Percentiles rank a stretch among this genome's conserved stretches.
Evolutionary conservation across 2,113 vertebrate species (phyloP).

Genomic region (Mormyrus lacerda): DNA sequence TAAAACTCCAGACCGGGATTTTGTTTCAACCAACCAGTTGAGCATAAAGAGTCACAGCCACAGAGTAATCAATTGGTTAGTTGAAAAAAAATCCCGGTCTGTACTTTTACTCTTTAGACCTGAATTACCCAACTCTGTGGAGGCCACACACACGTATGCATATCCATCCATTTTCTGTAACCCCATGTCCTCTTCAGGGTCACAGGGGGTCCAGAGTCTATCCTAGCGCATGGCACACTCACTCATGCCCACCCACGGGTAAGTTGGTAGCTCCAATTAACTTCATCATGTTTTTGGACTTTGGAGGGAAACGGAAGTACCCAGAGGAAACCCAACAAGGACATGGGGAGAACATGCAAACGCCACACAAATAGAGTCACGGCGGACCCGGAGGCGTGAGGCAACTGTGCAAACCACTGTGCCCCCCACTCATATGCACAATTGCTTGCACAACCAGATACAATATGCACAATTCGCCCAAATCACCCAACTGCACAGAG

Average conservation of each 20-base stretch:
- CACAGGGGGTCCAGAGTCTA: neutral
- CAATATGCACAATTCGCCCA: neutral
- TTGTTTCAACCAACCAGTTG: too few species aligned
- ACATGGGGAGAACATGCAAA: neutral
- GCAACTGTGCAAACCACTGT: neutral
- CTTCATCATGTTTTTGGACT: neutral
- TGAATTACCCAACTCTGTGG: too few species aligned
- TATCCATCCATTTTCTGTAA: neutral
- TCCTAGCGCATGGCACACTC: neutral
- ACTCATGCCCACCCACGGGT: neutral
- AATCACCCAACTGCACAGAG: neutral
- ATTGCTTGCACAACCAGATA: neutral
- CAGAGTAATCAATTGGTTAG: too few species aligned
- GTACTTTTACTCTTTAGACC: too few species aligned
- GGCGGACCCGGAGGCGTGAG: neutral
- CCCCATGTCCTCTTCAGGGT: neutral
- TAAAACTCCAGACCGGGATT: too few species aligned
- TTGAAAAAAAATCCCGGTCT: too few species aligned
- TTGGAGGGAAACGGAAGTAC: neutral
- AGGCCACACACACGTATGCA: neutral
- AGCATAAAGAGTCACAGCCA: too few species aligned
- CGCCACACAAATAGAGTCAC: neutral
- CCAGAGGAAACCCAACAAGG: neutral
- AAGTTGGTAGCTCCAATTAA: neutral
- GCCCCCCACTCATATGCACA: neutral